phyloP scores from a whole-genome alignment of 2,888 invertebrate species.

The Synanthedon andrenaeformis region DNA sequence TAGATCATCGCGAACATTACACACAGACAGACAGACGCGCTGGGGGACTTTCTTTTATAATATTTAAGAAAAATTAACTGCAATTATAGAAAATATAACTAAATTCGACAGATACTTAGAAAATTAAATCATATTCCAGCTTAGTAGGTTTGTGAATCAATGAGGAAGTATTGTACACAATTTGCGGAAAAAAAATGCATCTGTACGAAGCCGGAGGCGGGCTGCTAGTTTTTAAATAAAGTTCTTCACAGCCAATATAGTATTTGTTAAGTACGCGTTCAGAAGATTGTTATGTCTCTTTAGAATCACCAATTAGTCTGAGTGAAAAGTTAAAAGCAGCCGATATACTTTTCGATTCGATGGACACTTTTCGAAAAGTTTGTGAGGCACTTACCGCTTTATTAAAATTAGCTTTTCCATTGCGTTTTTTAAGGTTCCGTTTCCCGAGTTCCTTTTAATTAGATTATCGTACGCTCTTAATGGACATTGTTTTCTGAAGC shows the following conservation, averaged over 20 bases:
- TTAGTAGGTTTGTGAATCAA: no score
- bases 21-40: no score
- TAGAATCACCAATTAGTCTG: constrained; percentile 22
- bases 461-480: constrained; percentile 20
- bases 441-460: constrained; percentile 10
- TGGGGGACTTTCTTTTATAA: no score
- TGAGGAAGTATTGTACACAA: no score
- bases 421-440: constrained; percentile 7
- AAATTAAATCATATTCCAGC: no score
- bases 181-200: no score
- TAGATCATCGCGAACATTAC: no score
- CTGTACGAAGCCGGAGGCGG: no score
- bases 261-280: not conserved
- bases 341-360: constrained; percentile 26
- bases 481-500: constrained; percentile 3
- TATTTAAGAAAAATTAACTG: no score
- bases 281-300: constrained; percentile 10
- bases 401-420: constrained; percentile 33
- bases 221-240: no score
- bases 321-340: constrained; percentile 23
- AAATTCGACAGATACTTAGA: no score
- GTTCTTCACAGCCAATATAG: not conserved
- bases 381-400: constrained; percentile 17
- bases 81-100: no score
- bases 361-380: constrained; percentile 20